Evolutionary conservation across 2,888 invertebrate genomes (phyloP).

Genomic region (Clusia tigrina): DNA sequence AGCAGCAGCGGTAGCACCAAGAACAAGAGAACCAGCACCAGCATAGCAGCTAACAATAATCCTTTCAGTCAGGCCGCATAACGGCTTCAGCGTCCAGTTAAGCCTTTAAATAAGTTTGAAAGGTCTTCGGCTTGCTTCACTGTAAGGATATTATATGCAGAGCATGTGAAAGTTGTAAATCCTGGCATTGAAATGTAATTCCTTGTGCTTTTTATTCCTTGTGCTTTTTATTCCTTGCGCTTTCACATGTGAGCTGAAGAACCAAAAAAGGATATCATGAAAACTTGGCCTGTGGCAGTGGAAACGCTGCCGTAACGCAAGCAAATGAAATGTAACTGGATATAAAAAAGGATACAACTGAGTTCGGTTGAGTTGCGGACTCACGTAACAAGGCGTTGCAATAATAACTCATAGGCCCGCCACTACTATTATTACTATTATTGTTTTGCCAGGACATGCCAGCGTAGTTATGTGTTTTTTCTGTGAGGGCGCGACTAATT

Average conservation of each 20-base stretch:
- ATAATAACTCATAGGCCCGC: conserved; percentile 9
- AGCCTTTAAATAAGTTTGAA: neutral
- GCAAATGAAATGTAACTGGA: neutral
- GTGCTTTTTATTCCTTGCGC: too few relatives aligned
- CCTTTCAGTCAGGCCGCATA: neutral
- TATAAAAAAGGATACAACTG: neutral
- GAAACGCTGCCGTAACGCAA: neutral
- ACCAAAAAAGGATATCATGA: too few relatives aligned
- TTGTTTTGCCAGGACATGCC: neutral
- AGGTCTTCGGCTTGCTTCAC: neutral
- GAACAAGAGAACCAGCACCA: neutral
- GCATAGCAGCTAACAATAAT: neutral
- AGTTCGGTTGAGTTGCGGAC: neutral
- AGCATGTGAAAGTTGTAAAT: conserved; percentile 22
- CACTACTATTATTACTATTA: neutral
- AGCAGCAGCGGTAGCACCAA: neutral
- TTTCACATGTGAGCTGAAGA: neutral
- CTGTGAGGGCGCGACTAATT: neutral
- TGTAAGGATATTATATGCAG: neutral
- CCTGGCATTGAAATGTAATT: conserved; percentile 27
- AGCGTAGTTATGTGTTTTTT: neutral
- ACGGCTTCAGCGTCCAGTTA: neutral
- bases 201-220: conserved; percentile 7
- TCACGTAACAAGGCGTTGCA: neutral
- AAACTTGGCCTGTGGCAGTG: neutral